Evolutionary conservation across 2,797 vertebrate genomes (phyloP), one percentile per base, ranked within the genome.

Genomic region (Enteromius unitaeniatus): DNA sequence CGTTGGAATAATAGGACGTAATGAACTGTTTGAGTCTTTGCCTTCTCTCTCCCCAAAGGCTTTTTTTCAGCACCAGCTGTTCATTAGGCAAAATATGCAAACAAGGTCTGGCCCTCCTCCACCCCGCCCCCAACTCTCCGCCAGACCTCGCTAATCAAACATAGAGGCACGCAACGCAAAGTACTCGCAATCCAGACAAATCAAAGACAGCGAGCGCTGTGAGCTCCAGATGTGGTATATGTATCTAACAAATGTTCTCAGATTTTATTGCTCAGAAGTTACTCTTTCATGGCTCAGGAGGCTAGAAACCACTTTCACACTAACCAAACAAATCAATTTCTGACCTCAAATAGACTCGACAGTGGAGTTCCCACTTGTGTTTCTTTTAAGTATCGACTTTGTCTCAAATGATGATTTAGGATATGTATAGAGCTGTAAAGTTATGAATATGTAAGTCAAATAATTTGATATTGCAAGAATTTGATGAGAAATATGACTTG

Each of bases 11-110:
- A 97, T 94, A 91, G 94, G 94, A 95, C 94, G 95, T 96, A 96
- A 96, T 96, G 93, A 97, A 96, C 93, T 93, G 93, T 93, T 92
- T 95, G 93, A 92, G 85, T 88, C 87, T 84, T 82, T 74, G 81
- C 83, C 78, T 65, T 82, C 75, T 78, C 72, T 81, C 60, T 87
- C 93, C 93, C 94, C 83, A 78, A 89, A 92, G 94, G 92, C 85
- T 84, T 89, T 89, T 89, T 84, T 89, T 87, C 87, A 93, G 93
- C 90, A 94, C 93, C 93, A 94, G 93, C 94, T 96, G 95, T 95
- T 96, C 96, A 97, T 97, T 97, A 97, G 93, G 90, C 93, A 92
- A 92, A 93, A 94, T 93, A 97, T 96, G 95, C 95, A 96, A 96
- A 96, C 89, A 85, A 94, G 92, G 90, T 86, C 62, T 91, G 89